Percentiles rank a stretch among this genome's conserved stretches.
phyloP scores from a whole-genome alignment of 64 coral and sea anemone genomes.

The Actinia tenebrosa region DNA sequence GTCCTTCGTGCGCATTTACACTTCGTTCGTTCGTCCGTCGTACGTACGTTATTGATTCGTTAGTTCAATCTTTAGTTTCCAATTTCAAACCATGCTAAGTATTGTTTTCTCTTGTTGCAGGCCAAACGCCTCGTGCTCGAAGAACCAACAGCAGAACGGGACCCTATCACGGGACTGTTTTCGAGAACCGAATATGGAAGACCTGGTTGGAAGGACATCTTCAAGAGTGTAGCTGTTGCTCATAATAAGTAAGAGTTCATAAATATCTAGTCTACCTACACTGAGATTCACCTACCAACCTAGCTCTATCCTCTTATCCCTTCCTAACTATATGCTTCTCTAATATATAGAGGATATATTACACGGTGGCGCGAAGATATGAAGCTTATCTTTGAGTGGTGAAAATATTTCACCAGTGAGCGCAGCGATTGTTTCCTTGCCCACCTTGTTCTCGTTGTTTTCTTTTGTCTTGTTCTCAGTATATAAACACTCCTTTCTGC shows the following conservation, averaged over 20 bases:
- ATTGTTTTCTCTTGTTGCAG: not conserved
- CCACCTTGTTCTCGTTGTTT: too few relatives aligned
- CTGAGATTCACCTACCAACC: not conserved
- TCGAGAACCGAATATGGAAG: constrained; percentile 72
- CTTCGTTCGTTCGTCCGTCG: too few relatives aligned
- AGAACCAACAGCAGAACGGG: constrained; percentile 27
- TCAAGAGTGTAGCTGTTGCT: constrained; percentile 53
- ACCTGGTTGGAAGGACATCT: constrained; percentile 75
- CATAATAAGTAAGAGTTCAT: constrained; percentile 47
- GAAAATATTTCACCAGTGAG: too few relatives aligned
- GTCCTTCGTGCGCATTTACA: too few relatives aligned
- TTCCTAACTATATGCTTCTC: not conserved
- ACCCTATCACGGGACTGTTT: constrained; percentile 69
- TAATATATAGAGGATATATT: too few relatives aligned
- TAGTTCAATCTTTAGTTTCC: not conserved
- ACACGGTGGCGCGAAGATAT: too few relatives aligned
- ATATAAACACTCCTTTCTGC: too few relatives aligned
- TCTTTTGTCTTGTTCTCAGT: too few relatives aligned
- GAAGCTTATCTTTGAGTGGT: too few relatives aligned
- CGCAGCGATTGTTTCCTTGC: too few relatives aligned
- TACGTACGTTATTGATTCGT: too few relatives aligned
- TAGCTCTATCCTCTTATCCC: not conserved
- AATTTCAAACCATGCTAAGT: not conserved
- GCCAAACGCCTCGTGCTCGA: constrained; percentile 8
- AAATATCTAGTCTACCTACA: too few relatives aligned